phyloP scores from a whole-genome alignment of 2,888 invertebrate species.

The Mythimna lalbum region DNA sequence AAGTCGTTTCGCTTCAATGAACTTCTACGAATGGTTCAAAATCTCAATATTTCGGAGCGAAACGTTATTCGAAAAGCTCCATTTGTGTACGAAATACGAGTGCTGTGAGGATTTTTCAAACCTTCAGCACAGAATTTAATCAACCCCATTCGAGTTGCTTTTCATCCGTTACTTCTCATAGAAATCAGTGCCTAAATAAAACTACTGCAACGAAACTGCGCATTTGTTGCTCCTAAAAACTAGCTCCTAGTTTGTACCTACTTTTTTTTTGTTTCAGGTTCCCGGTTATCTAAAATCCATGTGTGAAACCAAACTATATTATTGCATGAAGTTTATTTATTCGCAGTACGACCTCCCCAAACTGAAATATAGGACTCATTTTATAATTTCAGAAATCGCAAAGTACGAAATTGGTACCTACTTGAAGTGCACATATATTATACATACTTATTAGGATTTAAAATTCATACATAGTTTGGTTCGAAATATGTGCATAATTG shows the following conservation, averaged over 20 bases:
- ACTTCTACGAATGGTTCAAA: conserved; percentile 20
- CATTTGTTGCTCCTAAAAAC: conserved; percentile 3
- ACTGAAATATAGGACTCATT: too few relatives aligned
- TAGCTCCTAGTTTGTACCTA: neutral
- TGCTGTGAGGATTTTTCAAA: conserved; percentile 35
- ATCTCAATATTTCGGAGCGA: conserved; percentile 43
- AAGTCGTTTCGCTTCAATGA: conserved; percentile 28
- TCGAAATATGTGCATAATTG: too few relatives aligned
- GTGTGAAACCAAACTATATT: neutral
- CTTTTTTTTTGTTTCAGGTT: neutral
- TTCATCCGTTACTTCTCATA: conserved; percentile 34
- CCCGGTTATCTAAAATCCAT: neutral
- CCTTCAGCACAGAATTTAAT: conserved; percentile 47
- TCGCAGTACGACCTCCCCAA: too few relatives aligned
- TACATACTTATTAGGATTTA: too few relatives aligned
- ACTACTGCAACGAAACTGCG: conserved; percentile 6
- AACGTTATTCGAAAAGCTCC: conserved; percentile 29
- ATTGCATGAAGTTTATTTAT: neutral
- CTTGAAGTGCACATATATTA: too few relatives aligned
- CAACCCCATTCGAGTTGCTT: conserved; percentile 44
- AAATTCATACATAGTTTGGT: too few relatives aligned
- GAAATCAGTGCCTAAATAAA: conserved; percentile 35
- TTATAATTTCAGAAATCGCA: too few relatives aligned
- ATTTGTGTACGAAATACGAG: conserved; percentile 27
- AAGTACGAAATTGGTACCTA: too few relatives aligned